Base-by-base conservation (phyloP, 92 coral and sea anemone genomes). In the Epizoanthus fatuus region DNA sequence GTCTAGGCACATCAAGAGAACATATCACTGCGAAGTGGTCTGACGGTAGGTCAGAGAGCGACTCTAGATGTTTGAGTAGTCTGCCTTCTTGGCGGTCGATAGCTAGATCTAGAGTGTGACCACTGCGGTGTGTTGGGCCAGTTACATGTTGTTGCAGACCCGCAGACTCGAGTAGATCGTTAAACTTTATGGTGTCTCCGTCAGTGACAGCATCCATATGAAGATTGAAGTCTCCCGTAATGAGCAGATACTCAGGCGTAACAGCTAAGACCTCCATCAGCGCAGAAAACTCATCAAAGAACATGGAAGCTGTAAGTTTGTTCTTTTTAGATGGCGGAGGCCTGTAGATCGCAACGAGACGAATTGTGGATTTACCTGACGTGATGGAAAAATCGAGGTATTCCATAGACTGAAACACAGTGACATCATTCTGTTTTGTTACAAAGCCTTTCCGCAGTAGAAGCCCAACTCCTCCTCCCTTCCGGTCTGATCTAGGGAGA, bases 171-270 rank as follows among this genome's bases (percentile, higher is more conserved):
- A 83, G 80, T 55, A 70, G 56, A 44, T 83, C 87, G 7, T 51
- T 70, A 44, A 83, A 83, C 55, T 25, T 69, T 32, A 17, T 40
- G 25, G 69, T 69, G 58, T 69, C 79, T 7, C 65, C 51, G 45
- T 57, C 69, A 14, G 69, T 49, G 29, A 54, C 52, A 58, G 70
- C 66, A 19, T 54, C 87, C 79, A 83, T 83, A 22, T 83, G 80
- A 38, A 83, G 69, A 37, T 83, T 83, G 56, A 83, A 83, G 64
- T 83, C 87, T 37, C 87, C 87, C 42, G 86, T 69, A 62, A 83
- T 66, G 52, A 49, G 71, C 65, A 81, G 86, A 47, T 80, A 62
- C 44, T 56, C 85, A 65, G 85, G 74, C 10, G 58, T 35, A 54
- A 80, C 16, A 80, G 68, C 37, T 35, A 80, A 47, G 63, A 62